A percentile compares a stretch with the other conserved stretches of the same genome.
phyloP scores from a whole-genome alignment of 2,888 invertebrate species.

The Pogonocherus hispidulus region DNA sequence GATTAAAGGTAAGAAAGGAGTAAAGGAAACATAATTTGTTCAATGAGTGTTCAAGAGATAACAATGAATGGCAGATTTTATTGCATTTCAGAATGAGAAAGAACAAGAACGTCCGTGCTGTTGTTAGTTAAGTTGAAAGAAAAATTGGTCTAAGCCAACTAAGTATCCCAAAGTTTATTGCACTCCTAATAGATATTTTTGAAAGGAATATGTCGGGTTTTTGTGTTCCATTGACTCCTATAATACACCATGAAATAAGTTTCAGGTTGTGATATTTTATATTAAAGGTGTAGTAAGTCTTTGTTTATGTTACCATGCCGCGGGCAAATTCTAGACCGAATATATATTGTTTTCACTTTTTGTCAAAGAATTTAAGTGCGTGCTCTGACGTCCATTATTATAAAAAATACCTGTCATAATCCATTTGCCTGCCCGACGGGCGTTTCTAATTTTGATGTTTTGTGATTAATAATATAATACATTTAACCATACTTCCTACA shows the following conservation, averaged over 20 bases:
- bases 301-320: neutral
- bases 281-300: neutral
- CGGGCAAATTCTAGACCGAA: neutral
- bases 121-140: neutral
- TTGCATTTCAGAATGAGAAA: too few relatives aligned
- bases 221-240: constrained; percentile 4
- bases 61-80: too few relatives aligned
- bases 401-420: neutral
- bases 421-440: neutral
- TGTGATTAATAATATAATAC: neutral
- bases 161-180: neutral
- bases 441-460: neutral
- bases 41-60: too few relatives aligned
- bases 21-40: too few relatives aligned
- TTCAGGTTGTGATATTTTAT: neutral
- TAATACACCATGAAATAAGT: constrained; percentile 4
- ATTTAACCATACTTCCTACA: neutral
- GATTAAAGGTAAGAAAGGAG: too few relatives aligned
- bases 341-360: neutral
- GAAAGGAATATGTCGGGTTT: neutral
- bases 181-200: neutral
- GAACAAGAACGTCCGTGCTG: neutral
- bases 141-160: too few relatives aligned
- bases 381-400: neutral
- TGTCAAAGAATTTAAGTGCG: neutral